Evolutionary conservation across 2,888 invertebrate species (phyloP), one percentile per base, ranked within the genome.

Genomic region (Cephus rjabovi): DNA sequence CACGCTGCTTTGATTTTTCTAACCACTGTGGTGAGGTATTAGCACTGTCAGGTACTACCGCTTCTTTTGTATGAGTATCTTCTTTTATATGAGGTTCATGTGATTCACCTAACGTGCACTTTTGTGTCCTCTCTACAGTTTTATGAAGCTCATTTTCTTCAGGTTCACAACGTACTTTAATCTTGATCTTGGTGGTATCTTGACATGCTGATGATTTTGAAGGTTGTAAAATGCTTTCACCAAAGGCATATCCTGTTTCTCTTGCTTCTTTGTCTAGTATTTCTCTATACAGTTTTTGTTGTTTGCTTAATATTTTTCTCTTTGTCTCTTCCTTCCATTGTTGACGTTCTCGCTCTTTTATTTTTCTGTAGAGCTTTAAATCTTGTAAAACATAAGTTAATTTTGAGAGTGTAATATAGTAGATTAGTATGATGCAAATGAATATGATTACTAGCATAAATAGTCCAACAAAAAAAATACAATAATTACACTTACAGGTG

Each of bases 261-360:
- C 15, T 34, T 35, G 30, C 35, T 12, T 79, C 79, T 74, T 85
- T 82, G 1, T 76, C 77, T 15, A 88, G 75, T 75, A 86, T 81
- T 79, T 87, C 84, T 23, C 82, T 79, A 11, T 88, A 79, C 68
- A 86, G 78, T 31, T 74, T 73, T 69, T 85, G 83, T 35, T 90
- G 89, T 34, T 88, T 87, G 0, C 69, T 76, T 35, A 87, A 79
- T 76, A 91, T 86, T 80, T 88, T 91, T 31, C 79, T 81, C 79
- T 85, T 87, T 56, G 84, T 89, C 83, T 87, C 86, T 84, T 87
- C 87, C 75, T 87, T 90, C 81, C 91, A 90, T 80, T 91, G 89
- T 81, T 90, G 91, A 68, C 91, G 91, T 84, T 93, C 91, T 15
- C 93, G 88, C 80, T 95, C 95, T 87, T 95, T 95, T 40, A 95